Evolutionary conservation across 2,888 invertebrate genomes (phyloP), one percentile per base, ranked within the genome.

Genomic region (Pterobdella sp.): DNA sequence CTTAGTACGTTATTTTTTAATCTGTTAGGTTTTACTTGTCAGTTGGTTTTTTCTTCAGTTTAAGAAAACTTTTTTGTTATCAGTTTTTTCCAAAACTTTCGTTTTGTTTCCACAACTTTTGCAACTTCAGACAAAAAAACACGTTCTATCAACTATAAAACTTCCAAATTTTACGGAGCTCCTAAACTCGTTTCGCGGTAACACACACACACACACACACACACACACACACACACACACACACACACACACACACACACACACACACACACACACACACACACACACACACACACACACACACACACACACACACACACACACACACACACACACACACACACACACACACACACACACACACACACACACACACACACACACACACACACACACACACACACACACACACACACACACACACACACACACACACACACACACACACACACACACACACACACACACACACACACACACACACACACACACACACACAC

Each of bases 401-500:
- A 42, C n/a, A n/a, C 60, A 56, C 60, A 56, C n/a, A 7, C n/a
- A 56, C 60, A 56, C n/a, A 56, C 60, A 56, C 60, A 56, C 60
- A 56, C 7, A 56, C n/a, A 56, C 60, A 56, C n/a, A 56, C 60
- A 56, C 60, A 56, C 60, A 56, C 60, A 56, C 60, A 56, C 60
- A 56, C 60, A 56, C 60, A 56, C 60, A 56, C 60, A 56, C 60
- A 56, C 60, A 56, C 60, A 56, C 60, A 56, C 60, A 56, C 60
- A 56, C 60, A 56, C 60, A 56, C 60, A 56, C 60, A 56, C 60
- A 56, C 60, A 56, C 60, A 56, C 60, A 56, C 60, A 56, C 60
- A 56, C 60, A 56, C 60, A 56, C 60, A 56, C 60, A 56, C 60
- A 56, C 60, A 56, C 60, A 56, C 60, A 56, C 60, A 56, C 60